These are phyloP conservation scores for Eremobia ochroleuca DNA, from an alignment of 2,888 invertebrate genomes.

Conservation along the genomic window DNA sequence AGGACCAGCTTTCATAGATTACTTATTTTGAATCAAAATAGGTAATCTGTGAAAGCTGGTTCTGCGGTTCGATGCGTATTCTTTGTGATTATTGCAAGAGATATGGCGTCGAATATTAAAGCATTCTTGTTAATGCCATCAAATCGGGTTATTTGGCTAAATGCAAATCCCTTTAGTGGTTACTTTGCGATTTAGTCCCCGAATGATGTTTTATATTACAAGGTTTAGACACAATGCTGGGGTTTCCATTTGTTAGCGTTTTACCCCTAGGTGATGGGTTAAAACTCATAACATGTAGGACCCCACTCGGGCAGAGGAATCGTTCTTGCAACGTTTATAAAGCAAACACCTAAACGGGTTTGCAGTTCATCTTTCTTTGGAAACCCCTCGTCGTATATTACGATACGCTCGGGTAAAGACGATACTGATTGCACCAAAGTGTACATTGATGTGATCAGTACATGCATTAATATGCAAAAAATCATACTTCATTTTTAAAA, in stretches of 20 bases:
- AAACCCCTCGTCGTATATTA: conserved; percentile 24
- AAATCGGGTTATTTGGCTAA: conserved; percentile 18
- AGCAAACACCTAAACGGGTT: conserved; percentile 18
- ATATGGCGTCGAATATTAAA: neutral
- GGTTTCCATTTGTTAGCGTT: conserved; percentile 7
- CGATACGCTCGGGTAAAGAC: conserved; percentile 24
- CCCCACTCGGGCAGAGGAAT: neutral
- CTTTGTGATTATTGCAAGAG: no score
- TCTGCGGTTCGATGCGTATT: neutral
- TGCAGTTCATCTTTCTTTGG: conserved; percentile 10
- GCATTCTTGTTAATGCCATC: neutral
- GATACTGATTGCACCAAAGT: conserved; percentile 9
- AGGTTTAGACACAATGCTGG: neutral
- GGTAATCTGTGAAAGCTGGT: conserved; percentile 49
- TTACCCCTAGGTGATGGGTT: neutral
- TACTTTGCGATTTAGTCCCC: conserved; percentile 6
- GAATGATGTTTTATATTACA: conserved; percentile 2
- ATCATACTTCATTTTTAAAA: neutral
- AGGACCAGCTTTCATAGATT: conserved; percentile 45
- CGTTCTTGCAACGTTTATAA: conserved; percentile 24
- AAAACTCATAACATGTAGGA: conserved; percentile 8
- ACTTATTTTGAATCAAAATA: conserved; percentile 16
- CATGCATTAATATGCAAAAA: conserved; percentile 19
- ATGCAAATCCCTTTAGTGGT: neutral
- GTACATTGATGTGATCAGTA: neutral